phyloP scores from a whole-genome alignment of 2,113 vertebrate species.

The Scalopus aquaticus region DNA sequence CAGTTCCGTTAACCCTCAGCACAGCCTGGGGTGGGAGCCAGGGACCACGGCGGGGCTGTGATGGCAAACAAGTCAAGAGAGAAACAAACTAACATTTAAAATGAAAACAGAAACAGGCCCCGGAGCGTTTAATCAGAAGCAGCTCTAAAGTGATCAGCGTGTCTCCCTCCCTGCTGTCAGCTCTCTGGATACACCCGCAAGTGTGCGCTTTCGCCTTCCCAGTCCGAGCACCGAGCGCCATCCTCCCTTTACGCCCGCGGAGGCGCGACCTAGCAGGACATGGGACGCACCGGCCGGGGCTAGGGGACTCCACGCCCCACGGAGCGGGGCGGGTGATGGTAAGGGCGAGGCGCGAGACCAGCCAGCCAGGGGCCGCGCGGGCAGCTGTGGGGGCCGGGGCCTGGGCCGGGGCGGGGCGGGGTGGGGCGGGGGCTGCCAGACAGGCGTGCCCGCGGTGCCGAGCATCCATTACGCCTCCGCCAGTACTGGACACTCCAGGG shows the following conservation, averaged over 20 bases:
- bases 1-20: background rate
- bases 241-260: background rate
- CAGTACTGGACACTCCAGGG: constrained; percentile 58
- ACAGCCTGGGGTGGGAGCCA: background rate
- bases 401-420: constrained; percentile 57
- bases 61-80: background rate
- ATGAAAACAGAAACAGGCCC: background rate
- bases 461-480: constrained; percentile 21
- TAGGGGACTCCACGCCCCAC: background rate
- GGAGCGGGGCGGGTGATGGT: fast-evolving
- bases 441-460: fast-evolving
- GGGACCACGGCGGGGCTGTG: background rate
- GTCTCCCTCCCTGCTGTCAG: background rate
- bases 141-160: background rate
- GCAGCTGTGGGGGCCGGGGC: background rate
- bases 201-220: background rate
- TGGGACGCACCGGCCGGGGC: fast-evolving
- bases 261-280: fast-evolving
- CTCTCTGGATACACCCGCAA: background rate
- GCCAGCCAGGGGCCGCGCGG: fast-evolving
- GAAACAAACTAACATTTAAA: background rate
- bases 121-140: background rate
- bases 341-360: fast-evolving
- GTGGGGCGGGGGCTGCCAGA: constrained; percentile 47
- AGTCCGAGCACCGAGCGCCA: background rate